These are phyloP conservation scores for Chlorops oryzae DNA, from an alignment of 1,140 invertebrate genomes.

Conservation along the genomic window DNA sequence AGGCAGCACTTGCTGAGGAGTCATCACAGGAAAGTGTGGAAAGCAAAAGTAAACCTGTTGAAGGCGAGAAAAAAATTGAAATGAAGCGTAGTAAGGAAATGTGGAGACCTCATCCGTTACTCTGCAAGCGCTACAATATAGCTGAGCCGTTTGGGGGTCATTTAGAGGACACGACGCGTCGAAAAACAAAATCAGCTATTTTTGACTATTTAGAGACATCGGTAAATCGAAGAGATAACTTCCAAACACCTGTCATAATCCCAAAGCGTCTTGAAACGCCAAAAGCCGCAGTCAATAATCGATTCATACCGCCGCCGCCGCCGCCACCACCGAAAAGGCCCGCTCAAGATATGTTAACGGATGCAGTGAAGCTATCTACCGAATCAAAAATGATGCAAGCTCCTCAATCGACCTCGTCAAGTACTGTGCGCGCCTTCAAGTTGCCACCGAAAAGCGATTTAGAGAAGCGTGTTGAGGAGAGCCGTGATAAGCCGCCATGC, in stretches of 20 bases:
- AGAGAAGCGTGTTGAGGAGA: conserved; percentile 39
- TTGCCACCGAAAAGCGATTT: conserved; percentile 27
- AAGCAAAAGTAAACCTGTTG: neutral
- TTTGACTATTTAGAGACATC: conserved; percentile 66
- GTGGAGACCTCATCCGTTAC: conserved; percentile 80
- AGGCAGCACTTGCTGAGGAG: conserved; percentile 23
- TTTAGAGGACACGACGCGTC: conserved; percentile 36
- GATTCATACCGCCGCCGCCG: neutral
- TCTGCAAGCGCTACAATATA: conserved; percentile 93
- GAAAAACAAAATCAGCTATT: conserved; percentile 58
- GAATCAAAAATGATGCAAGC: conserved; percentile 3
- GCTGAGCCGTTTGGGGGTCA: conserved; percentile 67
- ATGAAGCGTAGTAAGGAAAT: conserved; percentile 52
- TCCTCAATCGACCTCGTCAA: neutral
- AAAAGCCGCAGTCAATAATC: conserved; percentile 9
- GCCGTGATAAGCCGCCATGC: conserved; percentile 44
- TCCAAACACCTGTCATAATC: conserved; percentile 46
- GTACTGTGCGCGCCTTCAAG: neutral
- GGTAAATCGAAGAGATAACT: conserved; percentile 53
- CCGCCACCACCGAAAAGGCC: neutral
- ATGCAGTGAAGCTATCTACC: neutral
- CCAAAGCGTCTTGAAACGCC: conserved; percentile 32
- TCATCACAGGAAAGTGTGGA: too few species aligned
- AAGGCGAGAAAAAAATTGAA: conserved; percentile 20
- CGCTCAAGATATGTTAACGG: neutral